These are phyloP conservation scores for Idaea aversata DNA, from an alignment of 2,888 invertebrate genomes.

Conservation along the genomic window DNA sequence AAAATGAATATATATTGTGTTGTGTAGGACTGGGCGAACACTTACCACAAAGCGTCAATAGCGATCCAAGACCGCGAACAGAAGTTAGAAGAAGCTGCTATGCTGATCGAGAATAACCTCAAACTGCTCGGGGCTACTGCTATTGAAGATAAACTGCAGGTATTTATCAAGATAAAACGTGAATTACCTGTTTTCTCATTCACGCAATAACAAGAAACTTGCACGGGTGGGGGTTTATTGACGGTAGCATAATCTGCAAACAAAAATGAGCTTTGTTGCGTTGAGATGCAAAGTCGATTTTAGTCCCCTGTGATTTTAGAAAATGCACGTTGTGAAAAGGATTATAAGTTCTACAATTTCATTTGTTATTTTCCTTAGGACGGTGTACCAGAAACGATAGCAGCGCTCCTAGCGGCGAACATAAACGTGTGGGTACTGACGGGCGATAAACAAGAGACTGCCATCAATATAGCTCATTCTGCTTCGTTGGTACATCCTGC, in stretches of 20 bases:
- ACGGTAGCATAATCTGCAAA: no score
- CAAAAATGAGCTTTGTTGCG: no score
- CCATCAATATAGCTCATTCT: slow-evolving; percentile 99
- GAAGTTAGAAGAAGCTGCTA: slow-evolving; percentile 94
- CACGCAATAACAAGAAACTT: no score
- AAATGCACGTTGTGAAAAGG: no score
- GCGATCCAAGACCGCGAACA: slow-evolving; percentile 92
- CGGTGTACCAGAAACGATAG: slow-evolving; percentile 97
- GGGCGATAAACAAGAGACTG: slow-evolving; percentile 99
- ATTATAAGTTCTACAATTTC: no score
- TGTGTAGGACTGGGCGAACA: slow-evolving; percentile 88
- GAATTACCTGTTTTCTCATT: neutral
- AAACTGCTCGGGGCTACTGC: slow-evolving; percentile 96
- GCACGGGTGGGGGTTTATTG: no score
- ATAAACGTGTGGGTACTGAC: slow-evolving; percentile 99
- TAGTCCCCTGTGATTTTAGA: no score
- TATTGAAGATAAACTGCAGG: slow-evolving; percentile 98
- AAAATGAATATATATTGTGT: neutral
- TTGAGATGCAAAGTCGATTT: no score
- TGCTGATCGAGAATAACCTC: slow-evolving; percentile 95
- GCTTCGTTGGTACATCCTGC: slow-evolving; percentile 90
- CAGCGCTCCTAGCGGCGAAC: slow-evolving; percentile 93
- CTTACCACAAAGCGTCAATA: slow-evolving; percentile 92
- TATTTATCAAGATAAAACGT: slow-evolving; percentile 27
- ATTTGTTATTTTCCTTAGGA: slow-evolving; percentile 58